Conservation (phyloP, 2,113 vertebrate species). For the Cyphomyrus plagiostoma region DNA sequence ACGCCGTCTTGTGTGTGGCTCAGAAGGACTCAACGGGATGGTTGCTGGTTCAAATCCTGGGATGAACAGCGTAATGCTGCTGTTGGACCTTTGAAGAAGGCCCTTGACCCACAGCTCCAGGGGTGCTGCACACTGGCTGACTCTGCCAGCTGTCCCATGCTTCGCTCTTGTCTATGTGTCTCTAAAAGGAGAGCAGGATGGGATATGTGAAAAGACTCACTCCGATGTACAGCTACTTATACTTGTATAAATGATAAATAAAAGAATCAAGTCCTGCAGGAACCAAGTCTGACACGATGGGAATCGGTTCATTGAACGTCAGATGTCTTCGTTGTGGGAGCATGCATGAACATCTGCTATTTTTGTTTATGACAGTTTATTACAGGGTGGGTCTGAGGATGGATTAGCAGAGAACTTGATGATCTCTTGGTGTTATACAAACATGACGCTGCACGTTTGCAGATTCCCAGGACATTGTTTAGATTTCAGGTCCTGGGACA, state of each 20-base stretch:
- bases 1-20: not conserved
- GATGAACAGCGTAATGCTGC: not conserved
- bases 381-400: not conserved
- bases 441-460: not conserved
- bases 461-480: not conserved
- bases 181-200: not conserved
- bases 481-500: not conserved
- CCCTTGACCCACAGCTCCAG: not conserved
- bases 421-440: not conserved
- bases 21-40: not conserved
- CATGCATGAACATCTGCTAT: not conserved
- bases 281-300: not conserved
- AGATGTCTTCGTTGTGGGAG: not conserved
- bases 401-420: not conserved
- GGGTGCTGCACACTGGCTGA: not conserved
- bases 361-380: not conserved
- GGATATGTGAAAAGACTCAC: not conserved
- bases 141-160: not conserved
- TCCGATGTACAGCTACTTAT: not conserved
- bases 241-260: not conserved
- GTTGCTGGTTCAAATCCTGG: not conserved
- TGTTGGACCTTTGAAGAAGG: not conserved
- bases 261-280: not conserved
- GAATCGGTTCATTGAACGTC: not conserved
- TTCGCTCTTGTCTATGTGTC: not conserved